Percentiles rank a stretch among this genome's conserved stretches.
These are phyloP conservation scores for Dendrolimus kikuchii DNA, from an alignment of 1,140 invertebrate species.

Conservation along the genomic window DNA sequence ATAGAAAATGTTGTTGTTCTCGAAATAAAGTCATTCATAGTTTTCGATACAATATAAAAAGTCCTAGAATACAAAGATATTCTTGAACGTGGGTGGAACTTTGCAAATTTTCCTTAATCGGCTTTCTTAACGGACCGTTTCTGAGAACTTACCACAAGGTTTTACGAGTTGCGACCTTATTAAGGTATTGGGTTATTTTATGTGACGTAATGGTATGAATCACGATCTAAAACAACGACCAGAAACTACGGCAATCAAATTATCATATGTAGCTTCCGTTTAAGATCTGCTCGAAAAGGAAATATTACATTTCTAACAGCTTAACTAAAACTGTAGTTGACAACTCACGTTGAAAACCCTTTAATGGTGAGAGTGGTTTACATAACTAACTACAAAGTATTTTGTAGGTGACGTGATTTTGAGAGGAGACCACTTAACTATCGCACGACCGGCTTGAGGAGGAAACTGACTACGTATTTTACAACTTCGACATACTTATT, in stretches of 20 bases:
- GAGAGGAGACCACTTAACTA: conserved; percentile 6
- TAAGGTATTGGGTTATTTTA: conserved; percentile 12
- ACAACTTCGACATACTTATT: conserved; percentile 35
- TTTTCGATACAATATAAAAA: too few relatives aligned
- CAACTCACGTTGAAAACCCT: background rate
- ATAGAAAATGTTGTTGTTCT: too few relatives aligned
- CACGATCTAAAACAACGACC: background rate
- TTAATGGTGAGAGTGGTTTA: conserved; percentile 3
- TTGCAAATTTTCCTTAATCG: conserved; percentile 23
- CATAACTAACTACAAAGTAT: background rate
- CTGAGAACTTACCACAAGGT: conserved; percentile 13
- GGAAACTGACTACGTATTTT: conserved; percentile 36
- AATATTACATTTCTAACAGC: too few relatives aligned
- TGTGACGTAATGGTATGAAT: conserved; percentile 11
- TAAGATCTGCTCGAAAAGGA: background rate
- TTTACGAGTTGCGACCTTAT: conserved; percentile 3
- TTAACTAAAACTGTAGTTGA: too few relatives aligned
- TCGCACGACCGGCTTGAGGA: conserved; percentile 1
- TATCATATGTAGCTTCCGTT: conserved; percentile 21
- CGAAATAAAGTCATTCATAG: background rate
- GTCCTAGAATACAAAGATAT: conserved; percentile 8
- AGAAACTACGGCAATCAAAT: conserved; percentile 15
- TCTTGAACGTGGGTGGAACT: conserved; percentile 17
- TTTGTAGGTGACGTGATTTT: conserved; percentile 5
- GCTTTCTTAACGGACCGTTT: conserved; percentile 18